Conservation (phyloP, 2,113 vertebrate genomes). For the Ptyas mucosa region DNA sequence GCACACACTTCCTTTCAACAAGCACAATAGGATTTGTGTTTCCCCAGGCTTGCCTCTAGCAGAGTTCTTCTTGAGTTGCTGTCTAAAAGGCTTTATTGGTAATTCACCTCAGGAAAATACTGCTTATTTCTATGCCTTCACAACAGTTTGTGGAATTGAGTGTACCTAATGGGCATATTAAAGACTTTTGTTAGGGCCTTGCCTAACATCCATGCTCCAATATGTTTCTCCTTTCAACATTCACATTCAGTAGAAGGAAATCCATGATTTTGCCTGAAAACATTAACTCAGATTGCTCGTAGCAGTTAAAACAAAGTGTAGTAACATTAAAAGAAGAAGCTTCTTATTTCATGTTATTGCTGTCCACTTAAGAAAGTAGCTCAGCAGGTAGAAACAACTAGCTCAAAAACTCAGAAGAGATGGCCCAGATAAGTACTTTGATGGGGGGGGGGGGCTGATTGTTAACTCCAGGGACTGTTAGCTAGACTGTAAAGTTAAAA, state of each 20-base stretch:
- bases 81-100: not conserved
- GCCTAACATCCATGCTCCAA: not conserved
- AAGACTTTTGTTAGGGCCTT: not conserved
- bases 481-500: not conserved
- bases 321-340: conserved; percentile 31
- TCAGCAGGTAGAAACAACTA: conserved; percentile 20
- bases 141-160: not conserved
- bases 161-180: not conserved
- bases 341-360: conserved; percentile 36
- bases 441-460: not conserved
- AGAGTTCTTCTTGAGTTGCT: not conserved
- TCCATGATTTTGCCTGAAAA: conserved; percentile 21
- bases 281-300: conserved; percentile 32
- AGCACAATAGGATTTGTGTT: not conserved
- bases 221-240: not conserved
- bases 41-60: not conserved
- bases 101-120: not conserved
- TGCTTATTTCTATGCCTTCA: not conserved
- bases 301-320: conserved; percentile 46
- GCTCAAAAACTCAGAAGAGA: not conserved
- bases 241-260: conserved; percentile 8
- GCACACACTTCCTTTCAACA: conserved; percentile 12
- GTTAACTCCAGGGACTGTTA: not conserved
- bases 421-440: not conserved
- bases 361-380: conserved; percentile 22